Evolutionary conservation across 2,113 vertebrate species (phyloP), one percentile per base, ranked within the genome.

Genomic region (Lichenostomus cassidix): DNA sequence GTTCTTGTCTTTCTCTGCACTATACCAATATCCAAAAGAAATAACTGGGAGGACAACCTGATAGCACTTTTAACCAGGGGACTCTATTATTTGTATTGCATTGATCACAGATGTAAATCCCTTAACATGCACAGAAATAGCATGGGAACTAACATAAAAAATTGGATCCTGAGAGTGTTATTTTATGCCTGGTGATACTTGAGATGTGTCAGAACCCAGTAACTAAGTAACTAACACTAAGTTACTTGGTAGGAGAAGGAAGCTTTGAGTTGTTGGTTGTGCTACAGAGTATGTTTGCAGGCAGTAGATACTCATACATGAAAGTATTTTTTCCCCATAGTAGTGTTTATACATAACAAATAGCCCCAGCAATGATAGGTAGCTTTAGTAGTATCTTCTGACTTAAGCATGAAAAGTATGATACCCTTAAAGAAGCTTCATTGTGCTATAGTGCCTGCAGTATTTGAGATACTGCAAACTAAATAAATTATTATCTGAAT

Each of bases 361-460:
- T 50, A 79, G 21, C 9, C 44, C 4, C 6, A 59, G 33, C 41
- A 64, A 3, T 47, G 42, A 25, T 29, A 41, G 7, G 9, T 35
- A 50, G 16, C 53, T 86, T 27, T 70, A 25, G 13, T 11, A 65
- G 2, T 70, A 14, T n/a, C 33, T 67, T 80, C 63, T 92, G 53
- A 33, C 11, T 70, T 29, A 88, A 70, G 22, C 15, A 47, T 41
- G 37, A 33, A 29, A 59, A 50, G 4, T 44, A 25, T 27, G 6
- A 58, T 59, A 68, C 7, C 15, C 20, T 31, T 53, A 49, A 83
- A 83, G 37, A 73, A 28, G 16, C 10, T 86, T 71, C 76, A 15
- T 77, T 0, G 0, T 87, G 29, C 25, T 58, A 0, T 24, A n/a
- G 25, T 14, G 3, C 8, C 35, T 58, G 33, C 82, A 73, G 3